Conservation (phyloP, 2,797 vertebrate species). For the Girardinus metallicus region DNA sequence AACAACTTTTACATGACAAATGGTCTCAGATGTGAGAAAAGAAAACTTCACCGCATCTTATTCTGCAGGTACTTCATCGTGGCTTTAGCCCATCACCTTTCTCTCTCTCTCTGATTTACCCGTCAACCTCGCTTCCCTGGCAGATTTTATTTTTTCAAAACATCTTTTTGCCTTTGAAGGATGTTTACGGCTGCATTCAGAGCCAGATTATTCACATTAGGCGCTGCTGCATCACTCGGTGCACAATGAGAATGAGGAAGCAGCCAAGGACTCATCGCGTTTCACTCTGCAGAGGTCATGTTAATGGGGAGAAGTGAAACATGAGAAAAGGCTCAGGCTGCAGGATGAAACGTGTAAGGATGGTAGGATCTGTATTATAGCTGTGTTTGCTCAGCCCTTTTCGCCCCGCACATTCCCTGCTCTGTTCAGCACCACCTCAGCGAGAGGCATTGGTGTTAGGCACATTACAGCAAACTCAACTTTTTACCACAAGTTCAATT, state of each 20-base stretch:
- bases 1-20: background rate
- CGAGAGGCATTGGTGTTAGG: background rate
- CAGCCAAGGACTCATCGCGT: background rate
- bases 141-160: slow-evolving; percentile 1
- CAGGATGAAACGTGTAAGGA: background rate
- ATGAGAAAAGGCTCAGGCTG: background rate
- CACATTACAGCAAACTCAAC: background rate
- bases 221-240: background rate
- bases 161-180: slow-evolving; percentile 1
- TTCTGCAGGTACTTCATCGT: background rate
- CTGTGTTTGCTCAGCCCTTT: slow-evolving; percentile 6
- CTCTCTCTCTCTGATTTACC: background rate
- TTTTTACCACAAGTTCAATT: background rate
- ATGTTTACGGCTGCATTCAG: background rate
- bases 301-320: slow-evolving; percentile 1
- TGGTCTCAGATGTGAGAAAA: background rate
- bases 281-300: slow-evolving; percentile 5
- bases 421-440: background rate
- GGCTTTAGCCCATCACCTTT: background rate
- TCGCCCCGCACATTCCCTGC: background rate
- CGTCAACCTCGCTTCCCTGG: background rate
- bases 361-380: background rate
- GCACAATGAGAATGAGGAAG: background rate
- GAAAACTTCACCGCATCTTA: background rate
- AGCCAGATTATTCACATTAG: background rate